Conservation (phyloP, 2,888 invertebrate genomes). For the Eupithecia vulgata region DNA sequence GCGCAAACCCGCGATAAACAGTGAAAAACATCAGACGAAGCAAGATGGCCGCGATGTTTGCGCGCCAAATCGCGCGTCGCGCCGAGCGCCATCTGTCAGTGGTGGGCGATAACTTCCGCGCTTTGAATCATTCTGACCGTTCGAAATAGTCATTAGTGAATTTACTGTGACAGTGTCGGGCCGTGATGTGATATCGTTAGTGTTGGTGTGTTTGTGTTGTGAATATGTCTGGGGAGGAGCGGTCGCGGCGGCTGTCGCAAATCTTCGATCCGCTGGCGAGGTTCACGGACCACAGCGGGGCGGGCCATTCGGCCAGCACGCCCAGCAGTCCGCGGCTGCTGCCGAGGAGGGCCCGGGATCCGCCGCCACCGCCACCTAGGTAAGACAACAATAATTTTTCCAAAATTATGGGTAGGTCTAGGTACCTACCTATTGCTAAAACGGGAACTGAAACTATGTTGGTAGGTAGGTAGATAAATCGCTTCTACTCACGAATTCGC, state of each 20-base stretch:
- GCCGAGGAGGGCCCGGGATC: constrained; percentile 82
- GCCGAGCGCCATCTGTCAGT: constrained; percentile 69
- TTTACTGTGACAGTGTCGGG: constrained; percentile 67
- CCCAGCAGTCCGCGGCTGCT: constrained; percentile 89
- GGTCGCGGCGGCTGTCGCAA: constrained; percentile 90
- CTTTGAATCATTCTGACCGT: constrained; percentile 69
- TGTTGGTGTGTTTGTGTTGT: constrained; percentile 67
- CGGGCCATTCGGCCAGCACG: constrained; percentile 84
- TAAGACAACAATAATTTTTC: constrained; percentile 48
- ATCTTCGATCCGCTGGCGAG: constrained; percentile 92
- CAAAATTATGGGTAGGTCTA: not conserved
- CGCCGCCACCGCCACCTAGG: constrained; percentile 80
- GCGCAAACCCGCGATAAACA: constrained; percentile 66
- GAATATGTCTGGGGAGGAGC: constrained; percentile 85
- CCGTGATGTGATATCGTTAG: constrained; percentile 74
- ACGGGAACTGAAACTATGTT: no score
- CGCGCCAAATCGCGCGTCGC: constrained; percentile 71
- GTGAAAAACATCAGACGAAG: constrained; percentile 71
- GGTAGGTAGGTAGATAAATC: no score
- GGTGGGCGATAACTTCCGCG: constrained; percentile 62
- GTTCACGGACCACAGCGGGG: constrained; percentile 87
- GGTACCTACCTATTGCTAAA: no score
- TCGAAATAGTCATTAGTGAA: constrained; percentile 75
- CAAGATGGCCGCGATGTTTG: constrained; percentile 73
- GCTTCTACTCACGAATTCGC: no score